Conservation (phyloP, 2,888 invertebrate species). For the Euphydryas editha region DNA sequence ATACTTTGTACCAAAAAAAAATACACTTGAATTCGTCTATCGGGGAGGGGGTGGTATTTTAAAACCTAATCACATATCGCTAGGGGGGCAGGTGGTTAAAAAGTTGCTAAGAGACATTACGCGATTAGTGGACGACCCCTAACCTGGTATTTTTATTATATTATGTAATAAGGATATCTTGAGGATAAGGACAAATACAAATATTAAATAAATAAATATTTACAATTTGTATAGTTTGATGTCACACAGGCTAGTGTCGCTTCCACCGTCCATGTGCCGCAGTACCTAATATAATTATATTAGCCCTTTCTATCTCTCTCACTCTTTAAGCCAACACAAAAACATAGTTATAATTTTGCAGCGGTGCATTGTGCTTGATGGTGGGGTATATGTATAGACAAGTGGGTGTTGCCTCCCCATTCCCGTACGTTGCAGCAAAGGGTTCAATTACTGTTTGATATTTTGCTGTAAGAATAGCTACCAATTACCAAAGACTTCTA, state of each 20-base stretch:
- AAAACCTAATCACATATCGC: too few species aligned
- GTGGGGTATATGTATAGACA: background rate
- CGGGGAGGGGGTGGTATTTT: too few species aligned
- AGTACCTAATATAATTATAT: slow-evolving; percentile 1
- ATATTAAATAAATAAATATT: background rate
- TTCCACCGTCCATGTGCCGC: background rate
- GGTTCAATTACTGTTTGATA: slow-evolving; percentile 2
- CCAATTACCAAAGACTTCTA: background rate
- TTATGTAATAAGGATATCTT: background rate
- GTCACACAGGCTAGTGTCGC: background rate
- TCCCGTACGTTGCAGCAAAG: background rate
- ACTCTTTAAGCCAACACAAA: background rate
- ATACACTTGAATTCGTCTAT: too few species aligned
- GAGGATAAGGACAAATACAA: too few species aligned
- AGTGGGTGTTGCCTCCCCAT: background rate
- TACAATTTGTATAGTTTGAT: background rate
- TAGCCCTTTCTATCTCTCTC: slow-evolving; percentile 2
- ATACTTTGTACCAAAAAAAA: too few species aligned
- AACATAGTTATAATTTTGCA: background rate
- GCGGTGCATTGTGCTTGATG: background rate
- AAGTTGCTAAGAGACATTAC: too few species aligned
- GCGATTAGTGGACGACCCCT: too few species aligned
- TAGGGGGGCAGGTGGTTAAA: too few species aligned
- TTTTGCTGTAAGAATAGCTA: background rate
- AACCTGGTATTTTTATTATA: too few species aligned